Percentiles rank a stretch among this genome's conserved stretches.
Conservation (phyloP, 2,797 vertebrate species). For the Calcarius lapponicus region DNA sequence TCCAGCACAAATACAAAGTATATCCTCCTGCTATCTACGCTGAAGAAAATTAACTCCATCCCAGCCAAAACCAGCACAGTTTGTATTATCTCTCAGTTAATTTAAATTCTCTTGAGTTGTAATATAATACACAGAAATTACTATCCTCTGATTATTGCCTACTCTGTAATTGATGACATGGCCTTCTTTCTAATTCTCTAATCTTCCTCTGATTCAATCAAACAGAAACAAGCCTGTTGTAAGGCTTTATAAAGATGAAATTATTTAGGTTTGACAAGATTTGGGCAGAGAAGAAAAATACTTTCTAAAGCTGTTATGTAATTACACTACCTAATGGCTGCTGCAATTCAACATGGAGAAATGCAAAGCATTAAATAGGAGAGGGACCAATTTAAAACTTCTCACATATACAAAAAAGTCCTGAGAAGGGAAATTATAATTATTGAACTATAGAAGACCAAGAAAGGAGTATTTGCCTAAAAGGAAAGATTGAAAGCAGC, state of each 20-base stretch:
- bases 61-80: background rate
- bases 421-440: background rate
- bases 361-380: background rate
- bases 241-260: background rate
- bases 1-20: background rate
- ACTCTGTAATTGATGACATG: background rate
- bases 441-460: background rate
- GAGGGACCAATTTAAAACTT: background rate
- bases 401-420: background rate
- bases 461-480: background rate
- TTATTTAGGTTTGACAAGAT: background rate
- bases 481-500: background rate
- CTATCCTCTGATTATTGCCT: background rate
- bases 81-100: background rate
- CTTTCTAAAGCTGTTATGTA: background rate
- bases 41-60: background rate
- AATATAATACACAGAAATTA: background rate
- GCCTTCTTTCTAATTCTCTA: background rate
- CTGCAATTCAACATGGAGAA: background rate
- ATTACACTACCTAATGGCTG: background rate
- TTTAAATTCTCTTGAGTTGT: background rate
- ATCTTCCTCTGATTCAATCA: background rate
- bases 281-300: background rate
- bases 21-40: accelerated
- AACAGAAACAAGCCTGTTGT: background rate